A percentile compares a stretch with the other conserved stretches of the same genome.
Evolutionary conservation across 2,113 vertebrate species (phyloP).

Genomic region (Petroica traversi): DNA sequence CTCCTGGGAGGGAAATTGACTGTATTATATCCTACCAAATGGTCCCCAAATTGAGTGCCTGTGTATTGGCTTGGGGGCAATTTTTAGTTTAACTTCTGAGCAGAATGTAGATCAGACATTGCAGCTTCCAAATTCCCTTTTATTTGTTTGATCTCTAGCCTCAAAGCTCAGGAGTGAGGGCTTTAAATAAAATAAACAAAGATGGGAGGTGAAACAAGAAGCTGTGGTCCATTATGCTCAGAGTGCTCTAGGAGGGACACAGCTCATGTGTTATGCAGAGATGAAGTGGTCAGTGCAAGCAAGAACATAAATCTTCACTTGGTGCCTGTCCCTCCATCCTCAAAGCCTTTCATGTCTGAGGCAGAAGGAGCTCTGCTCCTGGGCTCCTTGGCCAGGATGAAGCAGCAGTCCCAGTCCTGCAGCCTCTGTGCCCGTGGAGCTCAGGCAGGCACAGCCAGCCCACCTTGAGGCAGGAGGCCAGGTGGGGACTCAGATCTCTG

Average conservation of each 20-base stretch:
- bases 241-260: background rate
- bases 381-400: background rate
- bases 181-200: conserved; percentile 60
- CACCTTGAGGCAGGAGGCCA: background rate
- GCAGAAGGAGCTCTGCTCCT: background rate
- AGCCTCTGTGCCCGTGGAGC: background rate
- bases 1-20: background rate
- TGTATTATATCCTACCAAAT: background rate
- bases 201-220: conserved; percentile 19
- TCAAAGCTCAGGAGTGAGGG: conserved; percentile 38
- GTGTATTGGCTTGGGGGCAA: background rate
- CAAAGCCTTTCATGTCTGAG: background rate
- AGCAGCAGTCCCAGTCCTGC: background rate
- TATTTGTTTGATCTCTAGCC: conserved; percentile 57
- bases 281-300: background rate
- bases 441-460: background rate
- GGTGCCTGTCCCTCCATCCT: background rate
- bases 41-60: background rate
- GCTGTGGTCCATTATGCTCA: background rate
- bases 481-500: background rate
- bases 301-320: background rate
- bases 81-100: conserved; percentile 23
- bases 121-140: conserved; percentile 27
- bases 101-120: conserved; percentile 17
- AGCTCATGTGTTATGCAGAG: background rate